Base-by-base conservation (phyloP, 2,797 vertebrate species). In the Bradypodion ventrale region DNA sequence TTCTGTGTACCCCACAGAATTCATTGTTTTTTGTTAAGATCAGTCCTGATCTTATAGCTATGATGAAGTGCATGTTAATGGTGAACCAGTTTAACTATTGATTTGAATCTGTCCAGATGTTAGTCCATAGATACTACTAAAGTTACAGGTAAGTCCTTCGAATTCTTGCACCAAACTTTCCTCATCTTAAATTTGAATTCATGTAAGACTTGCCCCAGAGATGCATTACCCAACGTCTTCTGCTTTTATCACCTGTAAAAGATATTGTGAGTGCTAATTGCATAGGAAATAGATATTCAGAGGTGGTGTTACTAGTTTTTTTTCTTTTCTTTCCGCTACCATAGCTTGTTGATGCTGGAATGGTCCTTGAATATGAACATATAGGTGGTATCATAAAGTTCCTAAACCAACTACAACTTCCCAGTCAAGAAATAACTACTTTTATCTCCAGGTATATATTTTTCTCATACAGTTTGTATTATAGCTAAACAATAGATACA, bases 261-360 rank as follows among this genome's bases (percentile, higher is more conserved):
- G 35, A 59, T 35, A 9, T 12, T 29, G 16, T 73, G n/a, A 60
- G 49, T 16, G 60, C 83, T 49, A 83, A 80, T 44, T 35, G 15
- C 16, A 35, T 76, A 68, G 49, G 25, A 76, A n/a, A 10, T 68
- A n/a, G 25, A 29, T 73, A 56, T 0, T 44, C 72, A 81, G 4
- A 65, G 5, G 73, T 74, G 6, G 13, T 19, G 12, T 3, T 56
- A 56, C 52, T 56, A 13, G 9, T 81, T 1, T 60, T 82, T 90
- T 60, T 80, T 23, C 44, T 37, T 89, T 60, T 66, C 69, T 80
- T 2, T 82, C 88, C 89, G 59, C 16, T 86, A 52, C 37, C 88
- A 25, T 88, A 97, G 97, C 91, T 97, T 60, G 21, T 93, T 69
- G 95, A 96, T 88, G 93, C 92, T 89, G 97, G 97, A 46, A 94